phyloP scores from a whole-genome alignment of 2,797 vertebrate genomes.

The Antennarius maculatus region DNA sequence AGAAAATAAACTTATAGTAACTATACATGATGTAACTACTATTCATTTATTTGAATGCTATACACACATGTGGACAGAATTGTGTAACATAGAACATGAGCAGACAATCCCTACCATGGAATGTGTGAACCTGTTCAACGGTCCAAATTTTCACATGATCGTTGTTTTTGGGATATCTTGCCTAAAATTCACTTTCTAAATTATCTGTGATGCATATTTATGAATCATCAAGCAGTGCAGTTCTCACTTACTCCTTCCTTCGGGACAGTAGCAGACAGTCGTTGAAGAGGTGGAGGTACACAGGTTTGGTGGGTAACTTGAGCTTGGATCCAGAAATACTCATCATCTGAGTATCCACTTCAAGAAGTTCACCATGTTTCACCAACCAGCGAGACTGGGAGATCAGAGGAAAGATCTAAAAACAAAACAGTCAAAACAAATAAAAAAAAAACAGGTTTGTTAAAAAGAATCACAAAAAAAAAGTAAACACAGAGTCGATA shows the following conservation, averaged over 20 bases:
- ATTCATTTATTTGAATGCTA: no score
- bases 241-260: slow-evolving; percentile 88
- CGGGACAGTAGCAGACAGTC: slow-evolving; percentile 90
- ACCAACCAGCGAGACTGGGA: slow-evolving; percentile 95
- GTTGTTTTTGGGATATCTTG: not conserved
- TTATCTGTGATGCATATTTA: not conserved
- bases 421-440: not conserved
- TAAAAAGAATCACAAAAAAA: not conserved
- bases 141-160: not conserved
- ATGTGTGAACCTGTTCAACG: not conserved
- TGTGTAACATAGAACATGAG: no score
- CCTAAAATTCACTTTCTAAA: not conserved
- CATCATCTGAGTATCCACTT: slow-evolving; percentile 88
- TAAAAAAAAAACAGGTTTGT: not conserved
- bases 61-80: no score
- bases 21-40: no score
- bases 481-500: not conserved
- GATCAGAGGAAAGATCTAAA: slow-evolving; percentile 91
- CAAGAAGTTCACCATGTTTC: slow-evolving; percentile 90
- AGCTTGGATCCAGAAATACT: slow-evolving; percentile 87
- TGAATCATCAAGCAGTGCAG: not conserved
- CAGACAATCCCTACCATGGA: not conserved
- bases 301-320: slow-evolving; percentile 87
- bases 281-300: slow-evolving; percentile 92
- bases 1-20: no score